Base-by-base conservation (phyloP, 2,113 vertebrate genomes). In the Ancistrus triradiatus region DNA sequence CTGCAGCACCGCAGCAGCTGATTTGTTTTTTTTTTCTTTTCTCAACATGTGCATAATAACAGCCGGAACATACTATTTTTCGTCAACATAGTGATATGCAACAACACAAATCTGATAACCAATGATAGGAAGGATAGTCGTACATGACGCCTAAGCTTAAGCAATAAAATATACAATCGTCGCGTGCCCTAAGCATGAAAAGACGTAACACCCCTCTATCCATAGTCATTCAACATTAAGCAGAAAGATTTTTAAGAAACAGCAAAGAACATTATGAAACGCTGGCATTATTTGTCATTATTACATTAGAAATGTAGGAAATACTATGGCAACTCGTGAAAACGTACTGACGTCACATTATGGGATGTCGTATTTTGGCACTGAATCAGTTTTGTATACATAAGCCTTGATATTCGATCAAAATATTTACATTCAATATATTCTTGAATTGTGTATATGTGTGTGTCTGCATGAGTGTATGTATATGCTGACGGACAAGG, bases 141-240 rank as follows among this genome's bases (percentile, higher is more conserved):
- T 86, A 78, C 77, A 81, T 81, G 80, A 83, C 83, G 55, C 78
- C 75, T 69, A 76, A 83, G 85, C 83, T 83, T 80, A 86, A 87
- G 87, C 84, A 81, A 83, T 85, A 86, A 83, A 85, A 86, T 88
- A 81, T 89, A 89, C 87, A 88, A 87, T 88, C 85, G 80, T 84
- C 80, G 82, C 84, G 86, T 88, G 85, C 88, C 85, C 70, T 83
- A 84, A 86, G 83, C 81, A 78, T 83, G 78, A 85, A 33, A n/a
- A 84, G 81, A 87, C 86, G 84, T 85, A 87, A 84, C 78, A 77
- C 75, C 80, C 79, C 71, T 75, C 74, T 79, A 76, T 74, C 67
- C 61, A 65, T 66, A 47, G 76, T 81, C 63, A 78, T 80, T 80
- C 79, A 81, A 84, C 73, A 70, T 72, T 67, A 71, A 74, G 81